Evolutionary conservation across 2,113 vertebrate species (phyloP).

Genomic region (Scophthalmus maximus): DNA sequence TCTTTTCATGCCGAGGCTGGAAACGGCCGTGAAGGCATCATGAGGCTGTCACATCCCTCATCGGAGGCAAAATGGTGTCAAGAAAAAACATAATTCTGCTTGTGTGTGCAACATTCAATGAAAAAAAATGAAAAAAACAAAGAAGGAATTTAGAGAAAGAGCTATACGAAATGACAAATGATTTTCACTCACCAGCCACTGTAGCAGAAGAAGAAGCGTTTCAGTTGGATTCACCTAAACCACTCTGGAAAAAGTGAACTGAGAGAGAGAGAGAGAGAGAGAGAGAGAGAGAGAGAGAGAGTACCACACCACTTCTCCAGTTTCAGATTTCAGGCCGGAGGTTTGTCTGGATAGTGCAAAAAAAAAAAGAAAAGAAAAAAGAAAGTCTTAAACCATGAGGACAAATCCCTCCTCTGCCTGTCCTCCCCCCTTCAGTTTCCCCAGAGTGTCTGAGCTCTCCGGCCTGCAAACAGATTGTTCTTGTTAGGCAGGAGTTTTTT

Average conservation of each 20-base stretch:
- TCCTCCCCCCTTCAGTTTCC: conserved; percentile 57
- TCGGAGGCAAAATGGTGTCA: conserved; percentile 2
- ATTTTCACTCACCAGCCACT: conserved; percentile 65
- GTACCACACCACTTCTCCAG: conserved; percentile 51
- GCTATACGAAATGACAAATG: background rate
- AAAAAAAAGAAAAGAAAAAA: conserved; percentile 32
- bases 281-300: conserved; percentile 15
- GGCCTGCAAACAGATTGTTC: conserved; percentile 89
- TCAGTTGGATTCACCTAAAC: conserved; percentile 12
- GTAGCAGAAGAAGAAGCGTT: conserved; percentile 26
- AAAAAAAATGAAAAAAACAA: too few species aligned
- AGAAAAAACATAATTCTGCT: background rate
- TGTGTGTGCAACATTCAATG: background rate
- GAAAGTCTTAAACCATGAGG: conserved; percentile 47
- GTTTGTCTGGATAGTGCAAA: conserved; percentile 63
- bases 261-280: conserved; percentile 7
- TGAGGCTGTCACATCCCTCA: conserved; percentile 29
- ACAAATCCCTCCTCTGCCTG: conserved; percentile 72
- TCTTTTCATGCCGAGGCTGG: background rate
- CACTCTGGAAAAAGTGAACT: conserved; percentile 47
- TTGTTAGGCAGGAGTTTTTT: conserved; percentile 86
- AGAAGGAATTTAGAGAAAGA: background rate
- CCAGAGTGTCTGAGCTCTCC: conserved; percentile 59
- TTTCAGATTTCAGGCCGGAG: conserved; percentile 73
- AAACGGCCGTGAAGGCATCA: conserved; percentile 19